Percentiles rank a stretch among this genome's conserved stretches.
Evolutionary conservation across 35 echinoderm and acorn worm genomes (phyloP).

Genomic region (Apostichopus parvimensis): DNA sequence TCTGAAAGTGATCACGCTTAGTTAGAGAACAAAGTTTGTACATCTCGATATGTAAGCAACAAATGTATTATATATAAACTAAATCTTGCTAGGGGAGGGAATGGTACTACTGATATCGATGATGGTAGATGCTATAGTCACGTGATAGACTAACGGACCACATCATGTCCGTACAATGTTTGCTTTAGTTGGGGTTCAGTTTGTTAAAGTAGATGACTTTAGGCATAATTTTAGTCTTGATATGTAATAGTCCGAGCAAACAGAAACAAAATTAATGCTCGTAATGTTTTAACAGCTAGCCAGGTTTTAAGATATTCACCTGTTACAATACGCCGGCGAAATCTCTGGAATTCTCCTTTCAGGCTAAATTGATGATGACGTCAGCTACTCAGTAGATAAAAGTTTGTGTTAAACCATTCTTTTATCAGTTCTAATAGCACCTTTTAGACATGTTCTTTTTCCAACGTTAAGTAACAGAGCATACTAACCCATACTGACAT

Average conservation of each 20-base stretch:
- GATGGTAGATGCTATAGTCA: no score
- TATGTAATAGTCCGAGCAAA: neutral
- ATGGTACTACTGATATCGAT: no score
- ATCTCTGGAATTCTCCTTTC: neutral
- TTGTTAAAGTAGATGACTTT: neutral
- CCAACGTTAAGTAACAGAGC: no score
- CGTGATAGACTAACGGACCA: no score
- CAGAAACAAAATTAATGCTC: conserved; percentile 6
- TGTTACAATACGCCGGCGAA: conserved; percentile 12
- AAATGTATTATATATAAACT: no score
- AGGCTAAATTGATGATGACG: neutral
- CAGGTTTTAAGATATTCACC: conserved; percentile 14
- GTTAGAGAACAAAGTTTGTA: no score
- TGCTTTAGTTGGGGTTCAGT: neutral
- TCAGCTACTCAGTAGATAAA: conserved; percentile 14
- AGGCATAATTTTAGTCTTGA: no score
- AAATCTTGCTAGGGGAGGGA: no score
- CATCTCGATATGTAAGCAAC: neutral
- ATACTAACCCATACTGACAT: no score
- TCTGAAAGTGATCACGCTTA: no score
- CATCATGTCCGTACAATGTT: no score
- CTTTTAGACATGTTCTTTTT: neutral
- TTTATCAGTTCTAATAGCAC: conserved; percentile 14
- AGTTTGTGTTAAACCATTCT: neutral
- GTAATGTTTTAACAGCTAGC: conserved; percentile 14